Percentiles rank a stretch among this genome's conserved stretches.
These are phyloP conservation scores for Harpagifer antarcticus DNA, from an alignment of 2,797 vertebrate genomes.

Conservation along the genomic window DNA sequence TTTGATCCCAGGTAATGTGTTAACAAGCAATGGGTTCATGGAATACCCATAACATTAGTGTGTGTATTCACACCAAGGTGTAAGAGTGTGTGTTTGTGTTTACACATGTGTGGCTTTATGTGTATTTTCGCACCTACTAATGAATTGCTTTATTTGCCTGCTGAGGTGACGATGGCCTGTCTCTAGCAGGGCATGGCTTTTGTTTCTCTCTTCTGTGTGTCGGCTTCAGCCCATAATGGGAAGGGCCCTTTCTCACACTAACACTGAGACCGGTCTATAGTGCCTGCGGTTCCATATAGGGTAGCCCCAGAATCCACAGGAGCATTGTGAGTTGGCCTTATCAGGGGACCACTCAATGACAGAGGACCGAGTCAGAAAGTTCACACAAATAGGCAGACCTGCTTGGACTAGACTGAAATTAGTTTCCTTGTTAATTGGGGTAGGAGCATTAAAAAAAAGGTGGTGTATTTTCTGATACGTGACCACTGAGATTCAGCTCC, in stretches of 20 bases:
- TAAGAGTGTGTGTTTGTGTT: conserved; percentile 57
- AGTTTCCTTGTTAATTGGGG: conserved; percentile 50
- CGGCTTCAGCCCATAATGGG: conserved; percentile 53
- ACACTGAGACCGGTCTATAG: conserved; percentile 76
- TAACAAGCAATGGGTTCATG: conserved; percentile 77
- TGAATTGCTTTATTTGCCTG: conserved; percentile 80
- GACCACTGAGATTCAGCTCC: conserved; percentile 59
- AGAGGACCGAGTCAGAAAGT: conserved; percentile 61
- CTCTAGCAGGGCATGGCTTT: conserved; percentile 61
- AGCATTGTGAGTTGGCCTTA: conserved; percentile 67
- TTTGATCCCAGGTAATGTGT: conserved; percentile 83
- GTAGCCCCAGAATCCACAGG: conserved; percentile 55
- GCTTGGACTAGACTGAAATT: conserved; percentile 59
- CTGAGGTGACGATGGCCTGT: conserved; percentile 81
- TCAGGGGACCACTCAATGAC: conserved; percentile 63
- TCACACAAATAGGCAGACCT: conserved; percentile 59
- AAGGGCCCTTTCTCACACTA: conserved; percentile 54
- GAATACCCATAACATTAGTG: conserved; percentile 69
- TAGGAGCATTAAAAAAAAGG: not conserved
- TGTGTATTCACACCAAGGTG: conserved; percentile 65
- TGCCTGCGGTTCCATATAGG: conserved; percentile 58
- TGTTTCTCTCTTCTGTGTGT: conserved; percentile 37
- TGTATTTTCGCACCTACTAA: conserved; percentile 86
- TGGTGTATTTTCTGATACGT: conserved; percentile 35
- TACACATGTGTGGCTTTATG: conserved; percentile 43